Conservation (phyloP, 2,888 invertebrate species). For the Thumatha senex region DNA sequence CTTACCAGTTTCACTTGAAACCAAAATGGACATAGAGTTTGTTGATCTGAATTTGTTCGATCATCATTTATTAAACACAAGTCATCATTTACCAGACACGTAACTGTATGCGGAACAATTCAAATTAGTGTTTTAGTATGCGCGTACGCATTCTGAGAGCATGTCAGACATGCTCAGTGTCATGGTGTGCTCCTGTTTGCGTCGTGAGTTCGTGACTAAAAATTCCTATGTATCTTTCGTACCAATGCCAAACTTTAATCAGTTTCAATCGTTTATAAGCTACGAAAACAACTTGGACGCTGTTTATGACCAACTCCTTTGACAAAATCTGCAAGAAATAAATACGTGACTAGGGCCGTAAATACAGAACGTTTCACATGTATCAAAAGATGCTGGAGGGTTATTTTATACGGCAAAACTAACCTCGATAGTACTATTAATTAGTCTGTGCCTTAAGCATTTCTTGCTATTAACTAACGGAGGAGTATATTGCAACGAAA, state of each 20-base stretch:
- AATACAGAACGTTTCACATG: too few relatives aligned
- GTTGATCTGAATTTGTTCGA: constrained; percentile 32
- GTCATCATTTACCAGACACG: constrained; percentile 22
- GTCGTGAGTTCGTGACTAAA: constrained; percentile 21
- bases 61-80: constrained; percentile 32
- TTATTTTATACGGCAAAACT: too few relatives aligned
- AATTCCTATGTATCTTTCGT: not conserved
- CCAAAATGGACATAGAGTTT: constrained; percentile 14
- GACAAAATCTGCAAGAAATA: too few relatives aligned
- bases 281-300: too few relatives aligned
- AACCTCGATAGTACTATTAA: too few relatives aligned
- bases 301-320: too few relatives aligned
- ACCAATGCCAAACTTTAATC: not conserved
- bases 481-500: too few relatives aligned
- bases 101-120: constrained; percentile 33
- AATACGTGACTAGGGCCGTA: too few relatives aligned
- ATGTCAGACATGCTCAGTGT: constrained; percentile 18
- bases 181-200: constrained; percentile 34
- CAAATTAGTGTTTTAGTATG: constrained; percentile 25
- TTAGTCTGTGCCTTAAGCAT: too few relatives aligned
- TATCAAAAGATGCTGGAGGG: too few relatives aligned
- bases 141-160: constrained; percentile 11
- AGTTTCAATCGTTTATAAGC: not conserved
- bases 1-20: too few relatives aligned
- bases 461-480: too few relatives aligned